Conservation (phyloP, 2,888 invertebrate genomes). For the Amphipyra tragopoginis region DNA sequence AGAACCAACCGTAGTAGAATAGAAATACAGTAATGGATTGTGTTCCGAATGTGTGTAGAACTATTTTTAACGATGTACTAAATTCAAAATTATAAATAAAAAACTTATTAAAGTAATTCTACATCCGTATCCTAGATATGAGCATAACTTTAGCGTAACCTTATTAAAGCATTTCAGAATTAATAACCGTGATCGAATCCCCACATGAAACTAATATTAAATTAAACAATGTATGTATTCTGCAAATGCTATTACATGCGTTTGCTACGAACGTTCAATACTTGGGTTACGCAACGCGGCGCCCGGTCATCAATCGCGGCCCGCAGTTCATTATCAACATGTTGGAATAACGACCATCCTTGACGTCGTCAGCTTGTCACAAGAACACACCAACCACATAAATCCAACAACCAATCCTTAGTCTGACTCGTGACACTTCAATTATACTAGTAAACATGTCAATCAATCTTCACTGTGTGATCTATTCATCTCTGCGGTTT, state of each 20-base stretch:
- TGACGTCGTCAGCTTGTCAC: conserved; percentile 66
- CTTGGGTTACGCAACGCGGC: conserved; percentile 34
- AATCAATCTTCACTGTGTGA: conserved; percentile 74
- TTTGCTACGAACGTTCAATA: conserved; percentile 21
- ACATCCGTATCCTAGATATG: no score
- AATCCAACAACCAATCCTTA: conserved; percentile 72
- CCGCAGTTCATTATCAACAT: conserved; percentile 64
- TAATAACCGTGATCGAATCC: not conserved
- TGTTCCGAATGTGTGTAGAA: no score
- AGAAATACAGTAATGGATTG: no score
- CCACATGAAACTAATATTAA: conserved; percentile 18
- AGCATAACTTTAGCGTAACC: not conserved
- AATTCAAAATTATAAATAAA: no score
- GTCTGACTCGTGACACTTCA: conserved; percentile 79
- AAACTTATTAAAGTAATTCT: no score
- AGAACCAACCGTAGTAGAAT: no score
- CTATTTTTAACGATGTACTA: no score
- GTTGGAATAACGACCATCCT: conserved; percentile 64
- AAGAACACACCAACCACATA: conserved; percentile 71
- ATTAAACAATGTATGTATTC: conserved; percentile 10
- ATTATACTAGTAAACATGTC: conserved; percentile 79
- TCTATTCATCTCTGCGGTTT: conserved; percentile 60
- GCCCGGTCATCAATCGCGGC: conserved; percentile 52
- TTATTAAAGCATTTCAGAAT: not conserved
- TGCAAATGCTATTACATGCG: conserved; percentile 31